A percentile compares a stretch with the other conserved stretches of the same genome.
These are phyloP conservation scores for Nasonia oneida DNA, from an alignment of 2,888 invertebrate genomes.

Conservation along the genomic window DNA sequence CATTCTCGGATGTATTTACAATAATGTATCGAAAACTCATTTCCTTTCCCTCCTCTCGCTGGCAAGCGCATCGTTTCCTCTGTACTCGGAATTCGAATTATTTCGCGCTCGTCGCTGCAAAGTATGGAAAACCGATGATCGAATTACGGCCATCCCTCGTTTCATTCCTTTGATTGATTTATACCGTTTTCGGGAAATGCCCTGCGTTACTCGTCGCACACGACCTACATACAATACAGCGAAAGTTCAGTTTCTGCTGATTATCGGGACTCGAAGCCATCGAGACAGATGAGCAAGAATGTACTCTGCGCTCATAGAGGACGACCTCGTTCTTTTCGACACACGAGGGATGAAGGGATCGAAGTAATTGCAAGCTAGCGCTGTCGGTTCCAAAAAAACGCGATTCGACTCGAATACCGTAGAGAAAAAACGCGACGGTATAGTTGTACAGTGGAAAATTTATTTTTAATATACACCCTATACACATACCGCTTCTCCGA, in stretches of 20 bases:
- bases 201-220: not conserved
- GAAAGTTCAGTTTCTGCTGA: not conserved
- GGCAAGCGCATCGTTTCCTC: not conserved
- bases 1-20: slow-evolving; percentile 16
- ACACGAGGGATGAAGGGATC: not conserved
- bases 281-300: not conserved
- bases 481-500: not conserved
- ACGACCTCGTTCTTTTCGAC: not conserved
- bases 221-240: slow-evolving; percentile 7
- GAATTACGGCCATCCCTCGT: not conserved
- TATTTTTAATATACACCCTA: not conserved
- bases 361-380: not conserved
- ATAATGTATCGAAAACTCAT: slow-evolving; percentile 45
- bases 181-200: not conserved
- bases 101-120: slow-evolving; percentile 9
- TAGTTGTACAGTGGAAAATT: not conserved
- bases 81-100: slow-evolving; percentile 9
- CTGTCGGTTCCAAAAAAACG: not conserved
- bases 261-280: slow-evolving; percentile 6
- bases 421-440: not conserved
- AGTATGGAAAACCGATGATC: slow-evolving; percentile 36
- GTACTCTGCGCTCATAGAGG: not conserved
- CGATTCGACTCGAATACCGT: not conserved
- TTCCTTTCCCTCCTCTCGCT: not conserved
- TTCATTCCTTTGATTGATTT: not conserved